Evolutionary conservation across 2,797 vertebrate species (phyloP), one percentile per base, ranked within the genome.

Genomic region (Acrossocheilus wenchowensis): DNA sequence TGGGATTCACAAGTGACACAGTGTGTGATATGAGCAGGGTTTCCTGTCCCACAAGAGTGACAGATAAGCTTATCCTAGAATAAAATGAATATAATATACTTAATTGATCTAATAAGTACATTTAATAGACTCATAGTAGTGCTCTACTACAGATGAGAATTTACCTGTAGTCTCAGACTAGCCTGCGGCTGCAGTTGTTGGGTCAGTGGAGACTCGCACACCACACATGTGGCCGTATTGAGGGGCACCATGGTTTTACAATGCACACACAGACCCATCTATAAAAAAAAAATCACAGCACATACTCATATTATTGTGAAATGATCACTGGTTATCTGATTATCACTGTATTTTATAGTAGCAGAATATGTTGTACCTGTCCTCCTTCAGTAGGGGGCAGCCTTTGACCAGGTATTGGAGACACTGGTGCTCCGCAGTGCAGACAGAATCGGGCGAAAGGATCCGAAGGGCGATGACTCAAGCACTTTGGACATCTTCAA

Each of bases 1-100:
- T 77, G 88, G 77, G 91, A 94, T 93, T 98, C 98, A 83, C 97
- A 99, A 86, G 95, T 96, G 48, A 96, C 93, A 92, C 98, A 99
- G 86, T 90, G 91, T 69, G 94, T 94, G 77, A 97, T 87, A 89
- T 97, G 93, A 77, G 91, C 91, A 3, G 97, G 98, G 91, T 97
- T 99, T 88, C 95, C 96, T 23, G 95, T 95, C 86, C 97, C 97
- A 92, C 97, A 99, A 1, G 57, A 92, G 36, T 68, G 90, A 92
- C 97, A 99, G 88, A 97, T 84, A n/a, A 95, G 69, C 89, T 95
- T 97, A 71, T 94, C 96, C 97, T 98, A 92, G 0, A 93, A 60
- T 36, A 72, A 91, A 34, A 77, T 2, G 11, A 1, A 45, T 15
- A 69, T 4, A 19, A 26, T 41, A 26, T 11, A 30, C 1, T 66